Conservation (phyloP, 1,140 invertebrate species). For the Bombus sylvicola region DNA sequence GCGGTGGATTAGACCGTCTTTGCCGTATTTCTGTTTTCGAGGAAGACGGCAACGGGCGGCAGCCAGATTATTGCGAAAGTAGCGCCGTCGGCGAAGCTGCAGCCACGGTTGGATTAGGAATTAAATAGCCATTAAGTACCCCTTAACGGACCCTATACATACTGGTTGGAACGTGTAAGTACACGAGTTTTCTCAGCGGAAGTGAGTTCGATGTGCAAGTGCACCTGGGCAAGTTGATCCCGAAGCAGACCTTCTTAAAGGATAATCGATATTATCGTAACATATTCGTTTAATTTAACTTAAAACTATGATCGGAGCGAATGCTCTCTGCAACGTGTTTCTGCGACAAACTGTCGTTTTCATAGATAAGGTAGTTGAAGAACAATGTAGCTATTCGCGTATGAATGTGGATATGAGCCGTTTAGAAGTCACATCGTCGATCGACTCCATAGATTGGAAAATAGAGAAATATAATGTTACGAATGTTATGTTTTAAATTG, state of each 20-base stretch:
- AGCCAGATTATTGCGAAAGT: conserved; percentile 74
- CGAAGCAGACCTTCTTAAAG: too few species aligned
- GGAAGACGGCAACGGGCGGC: conserved; percentile 65
- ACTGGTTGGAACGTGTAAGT: not conserved
- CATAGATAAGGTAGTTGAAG: not conserved
- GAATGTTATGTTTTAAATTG: not conserved
- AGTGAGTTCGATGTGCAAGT: not conserved
- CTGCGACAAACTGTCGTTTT: not conserved
- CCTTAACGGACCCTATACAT: conserved; percentile 35
- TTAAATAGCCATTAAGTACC: conserved; percentile 73
- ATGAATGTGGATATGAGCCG: too few species aligned
- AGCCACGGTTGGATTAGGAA: conserved; percentile 67
- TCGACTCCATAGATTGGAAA: not conserved
- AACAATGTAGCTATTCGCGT: not conserved
- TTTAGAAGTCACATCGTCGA: not conserved
- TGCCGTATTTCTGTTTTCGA: conserved; percentile 77
- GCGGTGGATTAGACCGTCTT: conserved; percentile 79
- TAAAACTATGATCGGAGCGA: not conserved
- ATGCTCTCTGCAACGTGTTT: not conserved
- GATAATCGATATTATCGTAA: not conserved
- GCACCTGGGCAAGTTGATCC: not conserved
- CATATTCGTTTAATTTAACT: not conserved
- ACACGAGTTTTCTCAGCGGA: conserved; percentile 42
- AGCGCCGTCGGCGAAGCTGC: conserved; percentile 51
- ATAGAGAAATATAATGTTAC: not conserved